Evolutionary conservation across 2,113 vertebrate species (phyloP), one percentile per base, ranked within the genome.

Genomic region (Mesitornis unicolor): DNA sequence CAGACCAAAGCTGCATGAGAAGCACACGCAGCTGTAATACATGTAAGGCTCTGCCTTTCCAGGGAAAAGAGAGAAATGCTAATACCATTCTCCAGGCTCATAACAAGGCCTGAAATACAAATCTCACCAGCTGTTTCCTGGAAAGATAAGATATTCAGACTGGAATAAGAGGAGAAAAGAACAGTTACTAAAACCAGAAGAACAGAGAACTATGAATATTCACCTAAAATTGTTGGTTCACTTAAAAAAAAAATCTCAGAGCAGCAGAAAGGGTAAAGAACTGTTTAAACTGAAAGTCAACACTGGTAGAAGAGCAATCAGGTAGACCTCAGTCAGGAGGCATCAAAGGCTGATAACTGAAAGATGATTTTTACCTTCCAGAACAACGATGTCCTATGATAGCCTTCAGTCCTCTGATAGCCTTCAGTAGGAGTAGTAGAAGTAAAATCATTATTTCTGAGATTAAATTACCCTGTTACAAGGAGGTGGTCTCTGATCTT

Each of bases 71-170:
- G 26, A 69, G 9, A 87, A 84, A 77, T 67, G 24, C 2, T 84
- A 84, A 35, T 59, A 17, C 47, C 12, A 8, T 91, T 91, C 47
- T 84, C 38, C 77, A 91, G 74, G 69, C 60, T 87, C 42, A 35
- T 31, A 90, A 84, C 43, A 87, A 87, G 87, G 60, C 29, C 84
- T 93, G 87, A 95, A 94, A 97, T 54, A 81, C 38, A 78, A 89
- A 36, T 75, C 89, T 84, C 35, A 63, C 47, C 87, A 91, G 51
- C 69, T 94, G 81, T 81, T 91, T 89, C 64, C 77, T 63, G 60
- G 69, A 81, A 78, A 81, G 19, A 42, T 45, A 82, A 84, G 33
- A 60, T 74, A 81, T 53, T 81, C 47, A 53, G 13, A 22, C 16
- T 67, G 22, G 13, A 74, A 74, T 56, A 89, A 84, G 42, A 92